phyloP scores from a whole-genome alignment of 2,888 invertebrate genomes.

The Geotrupes spiniger region DNA sequence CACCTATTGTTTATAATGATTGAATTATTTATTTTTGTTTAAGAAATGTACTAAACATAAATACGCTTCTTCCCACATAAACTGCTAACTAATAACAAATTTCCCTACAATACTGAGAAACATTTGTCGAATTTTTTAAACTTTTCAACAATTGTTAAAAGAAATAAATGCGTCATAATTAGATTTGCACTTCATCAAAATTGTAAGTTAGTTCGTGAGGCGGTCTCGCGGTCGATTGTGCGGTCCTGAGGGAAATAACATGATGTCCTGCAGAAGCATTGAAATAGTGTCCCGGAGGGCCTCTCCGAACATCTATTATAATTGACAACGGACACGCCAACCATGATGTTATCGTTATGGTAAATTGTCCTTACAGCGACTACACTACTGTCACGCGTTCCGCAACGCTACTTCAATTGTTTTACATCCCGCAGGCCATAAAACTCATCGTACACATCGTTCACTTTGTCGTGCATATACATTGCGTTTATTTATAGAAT shows the following conservation, averaged over 20 bases:
- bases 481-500: too few species aligned
- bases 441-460: not conserved
- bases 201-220: slow-evolving; percentile 22
- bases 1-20: too few species aligned
- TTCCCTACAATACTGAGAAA: too few species aligned
- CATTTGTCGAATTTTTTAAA: too few species aligned
- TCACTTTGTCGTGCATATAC: too few species aligned
- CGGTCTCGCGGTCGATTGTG: slow-evolving; percentile 19
- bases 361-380: slow-evolving; percentile 24
- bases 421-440: not conserved
- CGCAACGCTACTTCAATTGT: not conserved
- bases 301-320: slow-evolving; percentile 36
- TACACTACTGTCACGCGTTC: slow-evolving; percentile 4
- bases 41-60: too few species aligned
- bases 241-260: slow-evolving; percentile 42
- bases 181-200: slow-evolving; percentile 27
- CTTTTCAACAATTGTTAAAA: too few species aligned
- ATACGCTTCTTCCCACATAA: too few species aligned
- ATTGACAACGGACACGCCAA: slow-evolving; percentile 38
- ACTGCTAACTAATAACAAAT: too few species aligned
- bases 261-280: slow-evolving; percentile 43
- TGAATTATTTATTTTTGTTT: too few species aligned
- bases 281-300: slow-evolving; percentile 39
- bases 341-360: slow-evolving; percentile 28
- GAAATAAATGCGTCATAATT: too few species aligned